Evolutionary conservation across 2,113 vertebrate species (phyloP), one percentile per base, ranked within the genome.

Genomic region (Nothoprocta perdicaria): DNA sequence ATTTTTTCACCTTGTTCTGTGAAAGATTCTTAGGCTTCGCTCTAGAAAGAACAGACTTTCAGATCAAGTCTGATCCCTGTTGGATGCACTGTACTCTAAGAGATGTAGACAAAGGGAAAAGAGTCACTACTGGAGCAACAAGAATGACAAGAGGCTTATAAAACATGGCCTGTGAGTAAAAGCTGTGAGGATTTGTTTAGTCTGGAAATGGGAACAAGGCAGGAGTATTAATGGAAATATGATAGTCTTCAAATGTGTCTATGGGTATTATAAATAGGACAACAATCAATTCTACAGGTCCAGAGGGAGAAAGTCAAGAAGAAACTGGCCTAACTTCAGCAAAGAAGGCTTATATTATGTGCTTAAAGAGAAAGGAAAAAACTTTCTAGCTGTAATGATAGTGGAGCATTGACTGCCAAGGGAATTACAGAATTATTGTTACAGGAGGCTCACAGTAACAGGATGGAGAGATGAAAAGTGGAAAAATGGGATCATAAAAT

Each of bases 171-270:
- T 67, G 33, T 46, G 72, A 74, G 12, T 66, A 71, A 79, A 80
- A 27, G 15, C 45, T 83, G 63, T 80, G 27, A 55, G 68, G 82
- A 52, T 92, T 88, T 92, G 73, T 94, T 95, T 95, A 94, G 88
- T 94, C 92, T 95, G 80, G 80, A 35, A 75, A 89, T 67, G 43
- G 82, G 41, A 85, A 80, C 8, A 62, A 66, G 87, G 60, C 84
- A 87, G 79, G 31, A 91, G 15, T 23, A 87, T 72, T 73, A 7
- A 31, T 74, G 38, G 41, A 92, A 92, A 85, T 55, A 41, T 0
- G 10, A 69, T 27, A 69, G 24, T 50, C 22, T n/a, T 85, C 29
- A 40, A 53, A 69, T 14, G 26, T 80, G 86, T 89, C 55, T 63
- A 60, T 69, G 23, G 24, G 38, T 73, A 35, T 93, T 72, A 52